These are phyloP conservation scores for Melopsittacus undulatus DNA, from an alignment of 2,797 vertebrate genomes.

Conservation along the genomic window DNA sequence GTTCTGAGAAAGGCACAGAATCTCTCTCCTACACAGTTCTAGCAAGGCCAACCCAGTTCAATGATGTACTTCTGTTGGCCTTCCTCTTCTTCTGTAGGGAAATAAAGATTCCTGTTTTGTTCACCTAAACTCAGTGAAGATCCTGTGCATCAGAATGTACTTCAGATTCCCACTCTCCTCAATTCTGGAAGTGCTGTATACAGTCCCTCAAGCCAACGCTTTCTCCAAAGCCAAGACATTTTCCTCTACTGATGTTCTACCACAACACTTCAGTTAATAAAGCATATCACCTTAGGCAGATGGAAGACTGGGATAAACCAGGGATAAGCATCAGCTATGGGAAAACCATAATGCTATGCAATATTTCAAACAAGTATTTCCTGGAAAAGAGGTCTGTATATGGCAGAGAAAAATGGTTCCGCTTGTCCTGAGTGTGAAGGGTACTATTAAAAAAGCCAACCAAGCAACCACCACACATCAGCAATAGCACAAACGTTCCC, in stretches of 20 bases:
- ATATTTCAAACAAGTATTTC: not conserved
- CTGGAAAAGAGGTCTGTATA: not conserved
- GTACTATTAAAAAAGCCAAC: not conserved
- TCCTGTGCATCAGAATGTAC: not conserved
- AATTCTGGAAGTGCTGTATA: not conserved
- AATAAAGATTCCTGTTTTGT: not conserved
- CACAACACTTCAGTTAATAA: not conserved
- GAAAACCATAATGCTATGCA: not conserved
- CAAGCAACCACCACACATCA: not conserved
- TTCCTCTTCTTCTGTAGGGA: not conserved
- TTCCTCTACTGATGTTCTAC: not conserved
- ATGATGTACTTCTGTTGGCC: not conserved
- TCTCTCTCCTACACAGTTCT: not conserved
- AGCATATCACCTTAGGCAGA: not conserved
- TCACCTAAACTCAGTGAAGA: not conserved
- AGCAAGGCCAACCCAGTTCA: not conserved
- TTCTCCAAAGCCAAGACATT: not conserved
- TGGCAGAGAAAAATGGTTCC: not conserved
- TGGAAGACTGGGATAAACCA: not conserved
- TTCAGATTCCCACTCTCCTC: not conserved
- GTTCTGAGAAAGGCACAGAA: not conserved
- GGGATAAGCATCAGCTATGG: not conserved
- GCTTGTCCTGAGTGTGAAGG: not conserved
- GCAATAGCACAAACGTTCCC: not conserved
- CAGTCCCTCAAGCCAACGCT: not conserved